Evolutionary conservation across 1,140 invertebrate genomes (phyloP).

Genomic region (Venustaconcha ellipsiformis): DNA sequence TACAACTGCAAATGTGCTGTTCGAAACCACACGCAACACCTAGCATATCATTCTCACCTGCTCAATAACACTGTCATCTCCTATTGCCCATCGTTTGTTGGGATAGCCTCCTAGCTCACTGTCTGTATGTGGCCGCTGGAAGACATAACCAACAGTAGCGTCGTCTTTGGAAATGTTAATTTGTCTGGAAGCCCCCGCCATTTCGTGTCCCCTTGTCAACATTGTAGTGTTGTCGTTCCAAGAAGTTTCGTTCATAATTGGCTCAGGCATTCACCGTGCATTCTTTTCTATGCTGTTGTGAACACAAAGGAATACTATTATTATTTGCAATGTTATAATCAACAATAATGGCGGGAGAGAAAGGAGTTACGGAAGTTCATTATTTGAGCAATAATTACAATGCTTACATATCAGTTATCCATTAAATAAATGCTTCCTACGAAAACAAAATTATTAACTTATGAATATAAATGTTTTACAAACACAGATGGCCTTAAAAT

Average conservation of each 20-base stretch:
- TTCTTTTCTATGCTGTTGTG: slow-evolving; percentile 34
- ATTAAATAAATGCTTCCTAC: slow-evolving; percentile 5
- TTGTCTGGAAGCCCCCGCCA: slow-evolving; percentile 34
- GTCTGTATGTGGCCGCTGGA: slow-evolving; percentile 82
- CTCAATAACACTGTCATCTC: slow-evolving; percentile 84
- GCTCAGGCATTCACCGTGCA: slow-evolving; percentile 56
- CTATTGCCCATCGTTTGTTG: slow-evolving; percentile 84
- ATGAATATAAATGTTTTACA: background rate
- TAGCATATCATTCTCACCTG: slow-evolving; percentile 46
- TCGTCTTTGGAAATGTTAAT: slow-evolving; percentile 78
- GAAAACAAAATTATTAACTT: slow-evolving; percentile 11
- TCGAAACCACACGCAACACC: no score
- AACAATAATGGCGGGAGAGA: slow-evolving; percentile 49
- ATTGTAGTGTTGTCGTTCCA: slow-evolving; percentile 60
- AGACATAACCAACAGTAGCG: slow-evolving; percentile 88
- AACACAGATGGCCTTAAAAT: slow-evolving; percentile 19
- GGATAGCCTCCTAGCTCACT: slow-evolving; percentile 73
- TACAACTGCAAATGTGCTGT: no score
- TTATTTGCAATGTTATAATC: slow-evolving; percentile 32
- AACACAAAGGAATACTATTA: slow-evolving; percentile 11
- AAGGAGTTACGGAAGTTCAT: background rate
- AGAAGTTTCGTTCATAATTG: slow-evolving; percentile 62
- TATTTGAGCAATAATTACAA: slow-evolving; percentile 31
- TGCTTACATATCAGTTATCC: slow-evolving; percentile 3
- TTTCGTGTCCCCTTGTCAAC: slow-evolving; percentile 52